phyloP scores from a whole-genome alignment of 1,140 invertebrate species.

The Drosophila sucinea region DNA sequence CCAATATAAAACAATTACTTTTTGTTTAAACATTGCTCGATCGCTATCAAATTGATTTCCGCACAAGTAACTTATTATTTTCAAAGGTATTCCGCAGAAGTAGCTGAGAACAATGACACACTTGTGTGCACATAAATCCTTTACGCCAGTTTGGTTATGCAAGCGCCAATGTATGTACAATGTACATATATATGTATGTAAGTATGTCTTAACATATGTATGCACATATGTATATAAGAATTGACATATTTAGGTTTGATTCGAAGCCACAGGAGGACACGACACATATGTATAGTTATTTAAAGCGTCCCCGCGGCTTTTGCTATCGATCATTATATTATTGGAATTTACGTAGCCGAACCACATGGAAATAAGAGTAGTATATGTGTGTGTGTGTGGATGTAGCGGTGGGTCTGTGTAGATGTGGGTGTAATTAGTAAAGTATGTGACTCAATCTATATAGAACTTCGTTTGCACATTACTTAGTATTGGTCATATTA shows the following conservation, averaged over 20 bases:
- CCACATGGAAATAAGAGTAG: constrained; percentile 8
- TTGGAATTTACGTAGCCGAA: constrained; percentile 7
- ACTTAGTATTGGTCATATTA: constrained; percentile 6
- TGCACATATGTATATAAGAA: constrained; percentile 16
- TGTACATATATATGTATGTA: background rate
- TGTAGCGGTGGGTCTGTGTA: background rate
- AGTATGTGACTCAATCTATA: constrained; percentile 6
- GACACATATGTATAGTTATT: constrained; percentile 9
- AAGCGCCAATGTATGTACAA: constrained; percentile 5
- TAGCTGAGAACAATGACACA: background rate
- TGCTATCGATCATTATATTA: constrained; percentile 5
- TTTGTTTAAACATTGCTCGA: too few relatives aligned
- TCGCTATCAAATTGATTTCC: background rate
- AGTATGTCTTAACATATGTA: constrained; percentile 17
- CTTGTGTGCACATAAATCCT: constrained; percentile 12
- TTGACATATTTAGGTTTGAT: background rate
- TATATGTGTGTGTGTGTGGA: background rate
- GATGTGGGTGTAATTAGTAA: constrained; percentile 1
- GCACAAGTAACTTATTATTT: background rate
- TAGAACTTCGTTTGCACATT: background rate
- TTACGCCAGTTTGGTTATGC: background rate
- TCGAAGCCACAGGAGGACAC: background rate
- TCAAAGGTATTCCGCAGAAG: background rate
- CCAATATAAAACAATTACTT: too few relatives aligned
- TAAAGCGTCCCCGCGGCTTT: constrained; percentile 2